These are phyloP conservation scores for Ptilodon capucinus DNA, from an alignment of 2,888 invertebrate genomes.

Conservation along the genomic window DNA sequence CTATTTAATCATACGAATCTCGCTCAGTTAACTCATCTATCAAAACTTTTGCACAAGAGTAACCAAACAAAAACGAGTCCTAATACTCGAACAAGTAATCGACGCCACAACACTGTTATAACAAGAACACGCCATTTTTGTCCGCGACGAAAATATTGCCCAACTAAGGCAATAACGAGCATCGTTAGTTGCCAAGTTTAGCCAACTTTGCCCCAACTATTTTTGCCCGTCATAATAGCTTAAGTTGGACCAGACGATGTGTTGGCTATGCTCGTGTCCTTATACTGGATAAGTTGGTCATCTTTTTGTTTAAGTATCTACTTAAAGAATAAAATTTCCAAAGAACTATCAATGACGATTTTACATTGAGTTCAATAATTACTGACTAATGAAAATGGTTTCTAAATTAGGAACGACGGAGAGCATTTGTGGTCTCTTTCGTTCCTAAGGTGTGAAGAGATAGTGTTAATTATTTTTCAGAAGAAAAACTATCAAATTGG, in stretches of 20 bases:
- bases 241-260: conserved; percentile 66
- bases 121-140: conserved; percentile 61
- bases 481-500: too few species aligned
- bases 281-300: conserved; percentile 22
- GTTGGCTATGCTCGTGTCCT: conserved; percentile 57
- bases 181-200: conserved; percentile 67
- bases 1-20: not conserved
- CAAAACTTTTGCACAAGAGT: conserved; percentile 10
- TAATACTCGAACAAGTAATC: conserved; percentile 42
- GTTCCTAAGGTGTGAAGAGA: too few species aligned
- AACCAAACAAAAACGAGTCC: conserved; percentile 10
- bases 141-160: conserved; percentile 72
- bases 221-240: conserved; percentile 78
- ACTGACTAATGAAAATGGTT: too few species aligned
- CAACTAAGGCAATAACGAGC: conserved; percentile 78
- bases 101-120: conserved; percentile 63
- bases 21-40: conserved; percentile 2
- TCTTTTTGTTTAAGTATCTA: too few species aligned
- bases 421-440: too few species aligned
- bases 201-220: conserved; percentile 66
- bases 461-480: too few species aligned
- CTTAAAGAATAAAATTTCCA: too few species aligned
- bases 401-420: too few species aligned
- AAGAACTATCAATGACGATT: too few species aligned
- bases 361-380: too few species aligned